phyloP scores from a whole-genome alignment of 2,888 invertebrate species.

The Tortrix viridana region DNA sequence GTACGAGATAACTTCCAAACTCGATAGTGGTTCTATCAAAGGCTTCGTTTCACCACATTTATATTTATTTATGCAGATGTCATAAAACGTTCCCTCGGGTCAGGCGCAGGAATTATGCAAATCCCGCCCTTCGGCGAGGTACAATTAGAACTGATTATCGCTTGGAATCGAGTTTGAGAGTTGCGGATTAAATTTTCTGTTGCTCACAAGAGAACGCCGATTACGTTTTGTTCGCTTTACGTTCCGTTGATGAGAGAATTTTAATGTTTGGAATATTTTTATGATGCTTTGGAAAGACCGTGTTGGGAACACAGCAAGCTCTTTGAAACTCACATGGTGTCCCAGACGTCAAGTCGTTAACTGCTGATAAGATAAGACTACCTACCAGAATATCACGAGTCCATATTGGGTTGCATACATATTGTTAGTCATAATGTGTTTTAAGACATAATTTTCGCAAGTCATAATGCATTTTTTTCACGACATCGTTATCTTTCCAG shows the following conservation, averaged over 20 bases:
- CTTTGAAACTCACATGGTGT: no score
- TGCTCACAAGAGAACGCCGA: conserved; percentile 29
- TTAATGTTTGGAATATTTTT: conserved; percentile 17
- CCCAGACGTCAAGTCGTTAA: no score
- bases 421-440: no score
- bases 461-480: no score
- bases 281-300: background rate
- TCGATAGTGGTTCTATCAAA: conserved; percentile 67
- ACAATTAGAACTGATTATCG: conserved; percentile 79
- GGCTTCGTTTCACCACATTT: conserved; percentile 51
- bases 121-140: conserved; percentile 67
- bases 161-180: conserved; percentile 61
- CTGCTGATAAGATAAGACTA: no score
- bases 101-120: conserved; percentile 73
- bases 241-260: conserved; percentile 2
- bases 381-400: no score
- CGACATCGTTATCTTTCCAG: no score
- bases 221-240: conserved; percentile 34
- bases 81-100: conserved; percentile 66
- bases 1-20: conserved; percentile 47
- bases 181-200: conserved; percentile 58
- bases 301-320: no score
- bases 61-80: conserved; percentile 75
- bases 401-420: no score
- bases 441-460: no score